Base-by-base conservation (phyloP, 1,140 invertebrate genomes). In the Stratiolaelaps scimitus region DNA sequence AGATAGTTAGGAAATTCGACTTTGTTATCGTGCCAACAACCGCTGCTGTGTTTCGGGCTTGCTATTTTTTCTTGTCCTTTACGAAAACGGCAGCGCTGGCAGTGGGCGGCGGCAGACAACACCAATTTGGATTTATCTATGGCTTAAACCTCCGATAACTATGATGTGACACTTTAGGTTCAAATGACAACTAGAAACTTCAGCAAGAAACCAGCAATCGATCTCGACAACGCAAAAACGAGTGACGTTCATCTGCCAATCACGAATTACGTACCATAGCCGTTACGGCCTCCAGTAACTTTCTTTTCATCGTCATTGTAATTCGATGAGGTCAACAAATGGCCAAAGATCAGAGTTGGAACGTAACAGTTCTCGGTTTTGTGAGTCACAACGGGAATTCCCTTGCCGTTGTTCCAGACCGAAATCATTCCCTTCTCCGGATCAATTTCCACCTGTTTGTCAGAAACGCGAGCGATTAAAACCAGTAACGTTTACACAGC, bases 311-410 rank as follows among this genome's bases (percentile, higher is more conserved):
- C 86, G 73, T 99, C 96, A 77, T 99, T 90, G 76, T 97, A 99
- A 76, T 99, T 99, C 4, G 94, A 98, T 1, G 94, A 98, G 44
- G 96, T 99, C 64, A 99, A 78, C n/a, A 99, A 78, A 77, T 98
- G 94, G 23, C 96, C 96, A 78, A 99, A 99, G 70, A 99, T 99
- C 86, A 99, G 88, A 0, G 95, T 95, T 0, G 96, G 96, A 4
- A 99, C 93, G 80, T 83, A 98, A 88, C 98, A 94, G 71, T 99
- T 96, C 75, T 99, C 93, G 28, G 89, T 88, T 74, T 98, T 93
- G 71, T 99, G 96, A 80, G 91, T 84, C 0, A 88, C 90, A 4
- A 99, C 92, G 1, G 96, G 96, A 72, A 99, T 98, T 69, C 96
- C 96, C 77, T 89, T 83, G 0, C 96, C 95, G 79, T 99, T 98